These are phyloP conservation scores for Sternotherus odoratus DNA, from an alignment of 2,797 vertebrate species.

Conservation along the genomic window DNA sequence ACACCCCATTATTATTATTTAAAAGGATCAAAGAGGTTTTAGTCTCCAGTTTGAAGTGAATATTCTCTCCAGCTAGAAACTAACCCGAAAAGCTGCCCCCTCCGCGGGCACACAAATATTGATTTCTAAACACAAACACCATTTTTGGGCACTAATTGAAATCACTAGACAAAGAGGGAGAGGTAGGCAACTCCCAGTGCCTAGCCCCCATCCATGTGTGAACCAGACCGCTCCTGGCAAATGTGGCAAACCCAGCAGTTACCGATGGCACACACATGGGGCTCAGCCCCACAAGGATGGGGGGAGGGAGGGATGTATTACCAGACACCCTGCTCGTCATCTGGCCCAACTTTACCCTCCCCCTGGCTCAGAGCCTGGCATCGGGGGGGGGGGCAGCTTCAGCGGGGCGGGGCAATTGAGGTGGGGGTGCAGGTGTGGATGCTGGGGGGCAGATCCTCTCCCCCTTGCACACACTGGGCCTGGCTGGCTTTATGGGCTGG, in stretches of 20 bases:
- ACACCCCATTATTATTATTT: background rate
- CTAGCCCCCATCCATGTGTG: background rate
- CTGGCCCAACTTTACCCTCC: rapidly evolving
- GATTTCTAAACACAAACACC: too few relatives aligned
- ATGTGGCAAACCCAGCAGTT: background rate
- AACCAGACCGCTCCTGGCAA: background rate
- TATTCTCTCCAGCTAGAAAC: background rate
- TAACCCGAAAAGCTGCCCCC: background rate
- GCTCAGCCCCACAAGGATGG: background rate
- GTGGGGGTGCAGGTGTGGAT: background rate
- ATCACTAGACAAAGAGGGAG: background rate
- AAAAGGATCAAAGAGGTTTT: background rate
- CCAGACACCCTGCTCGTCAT: rapidly evolving
- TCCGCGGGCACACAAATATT: background rate
- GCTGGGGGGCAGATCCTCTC: too few relatives aligned
- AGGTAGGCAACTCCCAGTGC: background rate
- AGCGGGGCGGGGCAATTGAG: background rate
- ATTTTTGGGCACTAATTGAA: background rate
- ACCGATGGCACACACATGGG: background rate
- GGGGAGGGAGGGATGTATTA: background rate
- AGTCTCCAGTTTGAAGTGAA: background rate
- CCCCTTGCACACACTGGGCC: too few relatives aligned
- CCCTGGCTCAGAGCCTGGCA: rapidly evolving
- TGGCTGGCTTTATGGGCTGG: too few relatives aligned
- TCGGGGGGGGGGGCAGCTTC: background rate